Evolutionary conservation across 1,140 invertebrate genomes (phyloP).

Genomic region (Asbolus verrucosus): DNA sequence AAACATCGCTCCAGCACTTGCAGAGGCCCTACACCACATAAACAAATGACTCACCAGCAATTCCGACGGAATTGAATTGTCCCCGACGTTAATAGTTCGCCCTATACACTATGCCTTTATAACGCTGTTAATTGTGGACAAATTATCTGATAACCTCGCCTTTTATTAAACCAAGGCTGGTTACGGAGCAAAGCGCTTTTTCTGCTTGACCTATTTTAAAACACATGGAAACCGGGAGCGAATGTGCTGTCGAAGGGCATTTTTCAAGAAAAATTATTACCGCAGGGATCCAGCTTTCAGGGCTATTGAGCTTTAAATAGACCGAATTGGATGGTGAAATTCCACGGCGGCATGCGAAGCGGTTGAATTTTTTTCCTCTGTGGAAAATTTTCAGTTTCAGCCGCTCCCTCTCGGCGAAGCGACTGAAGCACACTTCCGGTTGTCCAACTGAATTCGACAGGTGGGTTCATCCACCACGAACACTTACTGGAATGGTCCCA

Average conservation of each 20-base stretch:
- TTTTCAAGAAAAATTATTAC: no score
- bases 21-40: no score
- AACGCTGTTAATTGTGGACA: constrained; percentile 18
- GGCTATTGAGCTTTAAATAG: no score
- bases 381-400: background rate
- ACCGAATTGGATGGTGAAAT: no score
- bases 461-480: background rate
- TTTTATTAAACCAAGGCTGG: constrained; percentile 38
- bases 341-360: no score
- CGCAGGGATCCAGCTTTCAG: no score
- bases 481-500: background rate
- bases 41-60: background rate
- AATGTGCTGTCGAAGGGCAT: background rate
- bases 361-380: constrained; percentile 1
- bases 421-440: background rate
- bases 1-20: constrained; percentile 1
- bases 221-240: background rate
- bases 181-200: constrained; percentile 1
- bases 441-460: constrained; percentile 13
- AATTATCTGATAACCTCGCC: constrained; percentile 40
- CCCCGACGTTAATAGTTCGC: constrained; percentile 30
- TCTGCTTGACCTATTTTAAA: constrained; percentile 10
- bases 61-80: background rate
- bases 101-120: background rate
- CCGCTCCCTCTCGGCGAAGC: background rate